Base-by-base conservation (phyloP, 2,797 vertebrate species). In the Leptatherina wallacei region DNA sequence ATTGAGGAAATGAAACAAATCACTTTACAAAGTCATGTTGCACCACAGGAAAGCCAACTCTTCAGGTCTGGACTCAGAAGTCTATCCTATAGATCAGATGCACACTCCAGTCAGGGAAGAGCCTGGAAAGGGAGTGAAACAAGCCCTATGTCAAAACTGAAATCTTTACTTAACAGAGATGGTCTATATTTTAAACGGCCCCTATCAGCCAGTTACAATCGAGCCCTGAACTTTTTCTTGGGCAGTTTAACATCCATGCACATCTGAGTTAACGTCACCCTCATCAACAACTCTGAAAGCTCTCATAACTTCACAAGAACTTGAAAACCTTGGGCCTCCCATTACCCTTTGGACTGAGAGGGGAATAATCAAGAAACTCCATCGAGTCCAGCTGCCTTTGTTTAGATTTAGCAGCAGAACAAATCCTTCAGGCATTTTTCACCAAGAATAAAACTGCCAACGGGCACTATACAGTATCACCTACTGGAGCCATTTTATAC, bases 391-490 rank as follows among this genome's bases (percentile, higher is more conserved):
- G 47, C 47, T 51, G 47, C 20, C 47, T 51, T 24, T 52, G 22
- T 24, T 52, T 24, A 30, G 32, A 40, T 35, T 59, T 56, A 71
- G 38, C 38, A 54, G 61, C 1, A 8, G 13, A 60, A 56, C 40
- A 64, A 69, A 54, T 8, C 38, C 47, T 27, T 60, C 44, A 11
- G 10, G 20, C 44, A 32, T 33, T 61, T 42, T 64, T 20, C 1
- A 24, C 38, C 3, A 66, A 57, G n/a, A 72, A 57, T 54, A 65
- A 35, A 69, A 49, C 57, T 51, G 32, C 60, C 29, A 73, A 22
- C 55, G 78, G 71, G 62, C 59, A 68, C 66, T 73, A n/a, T n/a
- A n/a, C n/a, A n/a, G 63, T 40, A 85, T 80, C 66, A 76, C 66
- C 55, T 56, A 9, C 36, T 24, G 44, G 16, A 33, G 27, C 55